Evolutionary conservation across 1,140 invertebrate genomes (phyloP), one percentile per base, ranked within the genome.

Genomic region (Caenorhabditis remanei): DNA sequence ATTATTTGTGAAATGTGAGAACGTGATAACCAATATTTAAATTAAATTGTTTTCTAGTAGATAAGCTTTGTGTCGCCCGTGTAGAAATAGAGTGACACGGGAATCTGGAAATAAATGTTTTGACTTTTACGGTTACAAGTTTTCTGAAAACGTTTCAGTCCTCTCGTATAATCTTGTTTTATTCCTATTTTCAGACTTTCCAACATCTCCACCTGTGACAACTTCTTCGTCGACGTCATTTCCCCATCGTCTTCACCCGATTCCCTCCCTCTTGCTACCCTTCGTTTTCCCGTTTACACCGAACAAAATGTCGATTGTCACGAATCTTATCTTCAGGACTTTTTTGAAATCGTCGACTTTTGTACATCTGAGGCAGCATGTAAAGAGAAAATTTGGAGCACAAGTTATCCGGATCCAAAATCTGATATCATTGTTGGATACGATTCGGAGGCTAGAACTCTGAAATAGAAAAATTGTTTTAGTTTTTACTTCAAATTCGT

Each of bases 351-450:
- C 19, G 53, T 50, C 13, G 87, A 75, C 61, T 55, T 79, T 19
- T 88, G 87, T 43, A 19, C 71, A 9, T 43, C 50, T 13, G 56
- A 75, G 4, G 21, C 43, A 21, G 71, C 43, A 24, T 90, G 90
- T 56, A 43, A 41, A 16, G 40, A 88, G 43, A 85, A 82, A 9
- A 40, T 43, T 19, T 90, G 90, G 90, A 90, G 89, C 46, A 55
- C 67, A 41, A 53, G 61, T 4, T 90, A 86, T 75, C 90, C 89
- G 19, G 90, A 90, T 67, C 63, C 82, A 8, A 90, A 90, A 71
- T 88, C 88, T 7, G 67, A 89, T 55, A 88, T 90, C 43, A 16
- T 55, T 56, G 19, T 53, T 13, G 86, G 85, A 32, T 87, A 21
- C 24, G 75, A 90, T 55, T 4, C 6, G n/a, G 21, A 79, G 5